A percentile compares a stretch with the other conserved stretches of the same genome.
These are phyloP conservation scores for Amiota mariae DNA, from an alignment of 2,888 invertebrate species.

Conservation along the genomic window DNA sequence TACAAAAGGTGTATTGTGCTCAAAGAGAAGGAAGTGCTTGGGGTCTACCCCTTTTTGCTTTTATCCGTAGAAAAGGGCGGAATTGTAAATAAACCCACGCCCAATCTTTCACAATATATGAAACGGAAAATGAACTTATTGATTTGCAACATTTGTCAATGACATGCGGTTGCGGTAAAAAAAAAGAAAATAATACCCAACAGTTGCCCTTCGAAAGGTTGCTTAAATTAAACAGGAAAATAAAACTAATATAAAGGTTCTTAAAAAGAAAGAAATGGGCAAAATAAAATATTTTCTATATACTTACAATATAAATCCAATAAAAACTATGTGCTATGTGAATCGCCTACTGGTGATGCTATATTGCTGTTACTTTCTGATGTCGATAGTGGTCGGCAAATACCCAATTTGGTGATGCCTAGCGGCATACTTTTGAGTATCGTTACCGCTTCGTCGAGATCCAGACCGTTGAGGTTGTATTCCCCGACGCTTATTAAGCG, in stretches of 20 bases:
- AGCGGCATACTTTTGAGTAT: slow-evolving; percentile 94
- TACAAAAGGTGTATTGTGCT: too few relatives aligned
- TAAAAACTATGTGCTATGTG: slow-evolving; percentile 72
- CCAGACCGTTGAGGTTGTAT: slow-evolving; percentile 90
- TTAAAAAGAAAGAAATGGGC: slow-evolving; percentile 12
- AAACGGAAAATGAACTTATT: slow-evolving; percentile 30
- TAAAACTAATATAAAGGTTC: slow-evolving; percentile 25
- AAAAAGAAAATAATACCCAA: too few relatives aligned
- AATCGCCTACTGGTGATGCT: slow-evolving; percentile 71
- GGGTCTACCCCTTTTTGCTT: too few relatives aligned
- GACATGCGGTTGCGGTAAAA: slow-evolving; percentile 29
- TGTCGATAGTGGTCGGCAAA: slow-evolving; percentile 83
- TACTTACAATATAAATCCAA: slow-evolving; percentile 66
- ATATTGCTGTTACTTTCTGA: slow-evolving; percentile 74
- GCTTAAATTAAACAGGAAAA: slow-evolving; percentile 19
- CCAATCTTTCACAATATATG: too few relatives aligned
- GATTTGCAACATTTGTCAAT: slow-evolving; percentile 50
- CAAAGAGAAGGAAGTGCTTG: too few relatives aligned
- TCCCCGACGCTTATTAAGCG: slow-evolving; percentile 94
- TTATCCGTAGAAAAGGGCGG: too few relatives aligned
- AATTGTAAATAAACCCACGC: too few relatives aligned
- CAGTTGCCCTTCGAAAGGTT: slow-evolving; percentile 27
- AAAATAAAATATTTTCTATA: background rate
- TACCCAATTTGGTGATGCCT: slow-evolving; percentile 91
- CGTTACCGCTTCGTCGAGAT: slow-evolving; percentile 95